Conservation (phyloP, 1,140 invertebrate species). For the Aphaenogaster floridana region DNA sequence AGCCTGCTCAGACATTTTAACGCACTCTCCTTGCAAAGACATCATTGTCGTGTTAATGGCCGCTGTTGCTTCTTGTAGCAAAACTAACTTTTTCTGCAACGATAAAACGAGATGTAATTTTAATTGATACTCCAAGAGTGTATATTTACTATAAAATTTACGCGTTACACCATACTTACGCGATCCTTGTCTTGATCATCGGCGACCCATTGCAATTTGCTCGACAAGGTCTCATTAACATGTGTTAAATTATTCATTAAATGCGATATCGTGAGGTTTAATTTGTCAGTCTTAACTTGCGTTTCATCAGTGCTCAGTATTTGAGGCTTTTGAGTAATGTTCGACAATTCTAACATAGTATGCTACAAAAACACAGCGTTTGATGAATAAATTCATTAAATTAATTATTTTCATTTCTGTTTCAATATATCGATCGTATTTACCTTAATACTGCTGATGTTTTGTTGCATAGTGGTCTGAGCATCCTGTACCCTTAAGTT, state of each 20-base stretch:
- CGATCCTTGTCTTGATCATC: constrained; percentile 86
- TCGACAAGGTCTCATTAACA: constrained; percentile 85
- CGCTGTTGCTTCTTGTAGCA: constrained; percentile 81
- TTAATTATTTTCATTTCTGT: constrained; percentile 26
- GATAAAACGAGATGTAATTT: constrained; percentile 24
- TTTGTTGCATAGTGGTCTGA: constrained; percentile 82
- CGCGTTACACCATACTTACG: constrained; percentile 79
- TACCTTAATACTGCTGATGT: constrained; percentile 85
- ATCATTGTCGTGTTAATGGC: constrained; percentile 84
- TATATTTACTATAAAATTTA: constrained; percentile 21
- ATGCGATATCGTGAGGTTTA: constrained; percentile 81
- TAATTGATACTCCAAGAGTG: not conserved
- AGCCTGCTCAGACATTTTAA: constrained; percentile 76
- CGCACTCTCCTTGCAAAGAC: constrained; percentile 82
- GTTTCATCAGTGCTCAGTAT: constrained; percentile 82
- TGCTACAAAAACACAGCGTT: constrained; percentile 72
- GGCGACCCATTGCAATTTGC: constrained; percentile 83
- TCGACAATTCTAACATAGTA: constrained; percentile 77
- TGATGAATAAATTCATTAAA: constrained; percentile 8
- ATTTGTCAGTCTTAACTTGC: constrained; percentile 82
- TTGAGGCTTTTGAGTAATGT: constrained; percentile 79
- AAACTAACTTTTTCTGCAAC: constrained; percentile 81
- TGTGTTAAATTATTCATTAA: constrained; percentile 83
- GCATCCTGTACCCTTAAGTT: constrained; percentile 80
- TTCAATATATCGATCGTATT: not conserved